Conservation (phyloP, 2,113 vertebrate genomes). For the Montifringilla adamsi region DNA sequence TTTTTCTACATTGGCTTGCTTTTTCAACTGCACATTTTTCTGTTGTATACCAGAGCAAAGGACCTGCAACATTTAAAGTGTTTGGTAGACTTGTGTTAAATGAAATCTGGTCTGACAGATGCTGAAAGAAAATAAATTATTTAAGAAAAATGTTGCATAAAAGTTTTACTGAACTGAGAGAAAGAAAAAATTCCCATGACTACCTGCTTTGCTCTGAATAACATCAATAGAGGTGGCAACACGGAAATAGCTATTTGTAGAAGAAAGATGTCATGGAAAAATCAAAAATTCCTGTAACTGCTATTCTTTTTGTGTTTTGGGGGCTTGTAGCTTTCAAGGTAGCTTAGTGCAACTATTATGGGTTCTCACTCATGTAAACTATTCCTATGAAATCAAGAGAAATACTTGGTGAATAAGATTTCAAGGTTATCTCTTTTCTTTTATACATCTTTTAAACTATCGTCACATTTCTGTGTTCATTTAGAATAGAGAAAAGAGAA, state of each 20-base stretch:
- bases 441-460: neutral
- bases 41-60: neutral
- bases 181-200: constrained; percentile 49
- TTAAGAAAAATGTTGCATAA: constrained; percentile 55
- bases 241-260: neutral
- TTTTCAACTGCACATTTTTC: constrained; percentile 14
- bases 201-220: constrained; percentile 29
- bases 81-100: constrained; percentile 49
- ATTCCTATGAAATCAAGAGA: neutral
- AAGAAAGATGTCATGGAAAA: constrained; percentile 12
- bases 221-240: constrained; percentile 1
- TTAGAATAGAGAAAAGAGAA: neutral
- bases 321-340: neutral
- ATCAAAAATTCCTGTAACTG: neutral
- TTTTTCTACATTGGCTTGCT: neutral
- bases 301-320: neutral
- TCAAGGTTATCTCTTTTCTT: neutral
- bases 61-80: constrained; percentile 37
- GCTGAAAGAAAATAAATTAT: constrained; percentile 62
- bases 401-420: neutral
- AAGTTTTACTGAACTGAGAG: constrained; percentile 49
- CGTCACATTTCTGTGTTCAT: neutral
- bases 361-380: neutral
- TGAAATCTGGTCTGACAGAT: constrained; percentile 60
- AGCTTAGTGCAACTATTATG: neutral